A percentile compares a stretch with the other conserved stretches of the same genome.
These are phyloP conservation scores for Mormyrus proboscirostris DNA, from an alignment of 2,797 vertebrate genomes.

Conservation along the genomic window DNA sequence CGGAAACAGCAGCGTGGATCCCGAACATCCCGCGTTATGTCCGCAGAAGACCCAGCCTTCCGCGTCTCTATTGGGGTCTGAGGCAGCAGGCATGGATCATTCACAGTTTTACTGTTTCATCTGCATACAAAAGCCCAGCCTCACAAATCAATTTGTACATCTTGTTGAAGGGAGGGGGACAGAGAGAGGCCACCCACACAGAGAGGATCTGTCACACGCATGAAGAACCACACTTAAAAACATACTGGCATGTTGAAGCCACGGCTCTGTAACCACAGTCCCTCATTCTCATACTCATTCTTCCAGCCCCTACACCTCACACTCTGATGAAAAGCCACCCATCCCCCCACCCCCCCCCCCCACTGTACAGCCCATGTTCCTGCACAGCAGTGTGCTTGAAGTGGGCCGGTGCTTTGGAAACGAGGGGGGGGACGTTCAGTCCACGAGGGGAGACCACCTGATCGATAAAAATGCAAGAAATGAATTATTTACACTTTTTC, in stretches of 20 bases:
- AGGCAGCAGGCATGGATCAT: neutral
- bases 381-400: constrained; percentile 11
- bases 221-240: neutral
- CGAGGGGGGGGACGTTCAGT: constrained; percentile 28
- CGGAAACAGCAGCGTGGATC: neutral
- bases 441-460: constrained; percentile 38
- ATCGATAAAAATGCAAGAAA: constrained; percentile 63
- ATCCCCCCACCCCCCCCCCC: neutral
- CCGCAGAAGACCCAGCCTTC: neutral
- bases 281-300: neutral
- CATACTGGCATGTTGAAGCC: neutral
- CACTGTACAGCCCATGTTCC: neutral
- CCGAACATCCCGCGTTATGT: neutral
- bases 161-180: neutral
- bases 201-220: neutral
- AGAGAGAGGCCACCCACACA: neutral
- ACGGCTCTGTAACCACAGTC: neutral
- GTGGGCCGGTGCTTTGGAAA: neutral
- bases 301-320: neutral
- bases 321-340: neutral
- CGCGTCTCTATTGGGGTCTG: neutral
- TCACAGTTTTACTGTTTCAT: neutral
- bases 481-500: constrained; percentile 64
- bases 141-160: neutral
- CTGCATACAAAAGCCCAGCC: neutral